Evolutionary conservation across 2,797 vertebrate species (phyloP).

Genomic region (Crocidura indochinensis): DNA sequence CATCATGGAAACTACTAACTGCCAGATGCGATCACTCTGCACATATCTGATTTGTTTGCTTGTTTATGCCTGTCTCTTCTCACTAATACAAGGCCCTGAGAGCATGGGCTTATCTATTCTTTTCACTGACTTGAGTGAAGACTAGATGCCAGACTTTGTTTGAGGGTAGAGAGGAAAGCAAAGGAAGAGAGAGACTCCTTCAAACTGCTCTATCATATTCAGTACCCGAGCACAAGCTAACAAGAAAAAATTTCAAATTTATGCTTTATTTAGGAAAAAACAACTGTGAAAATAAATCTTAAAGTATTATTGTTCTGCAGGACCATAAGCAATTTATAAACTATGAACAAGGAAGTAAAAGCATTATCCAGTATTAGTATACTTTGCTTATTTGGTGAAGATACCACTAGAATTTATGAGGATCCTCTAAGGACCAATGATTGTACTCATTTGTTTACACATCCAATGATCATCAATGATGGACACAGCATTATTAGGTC

Average conservation of each 20-base stretch:
- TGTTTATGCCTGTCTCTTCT: constrained; percentile 10
- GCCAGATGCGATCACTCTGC: background rate
- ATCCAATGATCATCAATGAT: background rate
- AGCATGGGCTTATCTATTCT: background rate
- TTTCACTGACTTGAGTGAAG: background rate
- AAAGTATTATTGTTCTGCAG: constrained; percentile 29
- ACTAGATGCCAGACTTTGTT: background rate
- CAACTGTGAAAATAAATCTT: constrained; percentile 31
- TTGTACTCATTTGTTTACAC: constrained; percentile 5
- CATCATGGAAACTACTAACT: background rate
- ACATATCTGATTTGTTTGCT: constrained; percentile 29
- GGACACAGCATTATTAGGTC: background rate
- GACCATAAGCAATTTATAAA: constrained; percentile 27
- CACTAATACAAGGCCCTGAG: constrained; percentile 17
- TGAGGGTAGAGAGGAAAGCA: background rate
- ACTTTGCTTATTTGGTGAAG: background rate
- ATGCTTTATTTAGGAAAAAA: background rate
- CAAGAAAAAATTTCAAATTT: background rate
- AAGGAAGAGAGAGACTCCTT: background rate
- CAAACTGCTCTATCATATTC: background rate
- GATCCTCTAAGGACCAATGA: constrained; percentile 5
- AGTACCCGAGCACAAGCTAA: constrained; percentile 32
- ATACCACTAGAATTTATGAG: background rate
- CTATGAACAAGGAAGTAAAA: constrained; percentile 49
- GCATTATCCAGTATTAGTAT: constrained; percentile 46